A percentile compares a stretch with the other conserved stretches of the same genome.
These are phyloP conservation scores for Muschampia plurimacula DNA, from an alignment of 2,888 invertebrate genomes.

Conservation along the genomic window DNA sequence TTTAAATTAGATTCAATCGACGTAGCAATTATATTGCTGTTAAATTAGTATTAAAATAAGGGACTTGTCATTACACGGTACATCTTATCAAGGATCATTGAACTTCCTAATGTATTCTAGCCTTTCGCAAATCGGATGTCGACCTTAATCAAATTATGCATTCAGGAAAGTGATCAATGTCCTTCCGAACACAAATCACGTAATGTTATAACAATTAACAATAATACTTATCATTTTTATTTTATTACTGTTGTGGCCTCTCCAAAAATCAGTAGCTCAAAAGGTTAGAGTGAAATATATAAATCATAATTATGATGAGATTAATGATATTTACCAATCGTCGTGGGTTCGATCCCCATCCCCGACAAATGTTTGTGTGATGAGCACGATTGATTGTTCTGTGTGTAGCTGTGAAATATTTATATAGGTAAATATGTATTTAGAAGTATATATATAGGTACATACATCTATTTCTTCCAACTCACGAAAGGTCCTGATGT, in stretches of 20 bases:
- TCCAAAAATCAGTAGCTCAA: too few relatives aligned
- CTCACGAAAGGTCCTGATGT: too few relatives aligned
- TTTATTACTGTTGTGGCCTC: background rate
- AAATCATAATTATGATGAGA: too few relatives aligned
- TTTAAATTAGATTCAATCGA: background rate
- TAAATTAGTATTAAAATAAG: background rate
- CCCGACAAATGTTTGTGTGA: too few relatives aligned
- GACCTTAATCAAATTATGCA: slow-evolving; percentile 22
- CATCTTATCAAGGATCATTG: slow-evolving; percentile 6
- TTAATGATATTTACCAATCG: too few relatives aligned
- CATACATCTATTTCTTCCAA: too few relatives aligned
- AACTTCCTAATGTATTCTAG: slow-evolving; percentile 16
- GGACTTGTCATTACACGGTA: background rate
- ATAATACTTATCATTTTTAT: slow-evolving; percentile 6
- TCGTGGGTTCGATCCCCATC: too few relatives aligned
- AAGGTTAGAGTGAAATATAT: too few relatives aligned
- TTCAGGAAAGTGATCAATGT: slow-evolving; percentile 16
- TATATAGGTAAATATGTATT: too few relatives aligned
- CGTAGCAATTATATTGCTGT: background rate
- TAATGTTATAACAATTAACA: slow-evolving; percentile 14
- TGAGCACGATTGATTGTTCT: too few relatives aligned
- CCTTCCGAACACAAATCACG: slow-evolving; percentile 14
- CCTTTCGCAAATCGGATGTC: slow-evolving; percentile 24
- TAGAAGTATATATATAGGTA: too few relatives aligned
- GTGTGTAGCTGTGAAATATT: too few relatives aligned